A percentile compares a stretch with the other conserved stretches of the same genome.
Conservation (phyloP, 35 echinoderm and acorn worm species). For the Acanthaster planci region DNA sequence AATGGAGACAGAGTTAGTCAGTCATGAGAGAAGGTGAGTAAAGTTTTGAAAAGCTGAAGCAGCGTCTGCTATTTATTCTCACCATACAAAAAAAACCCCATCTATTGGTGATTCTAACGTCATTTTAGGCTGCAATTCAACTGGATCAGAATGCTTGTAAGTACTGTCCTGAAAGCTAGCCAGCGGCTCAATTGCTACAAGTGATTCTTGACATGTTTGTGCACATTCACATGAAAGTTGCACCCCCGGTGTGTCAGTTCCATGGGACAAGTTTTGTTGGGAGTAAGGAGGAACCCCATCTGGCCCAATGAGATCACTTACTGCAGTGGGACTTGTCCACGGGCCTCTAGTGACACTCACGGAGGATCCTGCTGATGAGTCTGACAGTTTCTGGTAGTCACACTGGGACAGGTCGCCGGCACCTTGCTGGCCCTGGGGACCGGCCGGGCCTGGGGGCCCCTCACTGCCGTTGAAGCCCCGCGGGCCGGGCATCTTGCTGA, state of each 20-base stretch:
- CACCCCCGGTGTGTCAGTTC: not conserved
- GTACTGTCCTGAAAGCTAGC: not conserved
- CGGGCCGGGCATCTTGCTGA: conserved; percentile 55
- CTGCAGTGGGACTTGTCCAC: not conserved
- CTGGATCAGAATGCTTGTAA: not conserved
- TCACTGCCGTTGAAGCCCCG: conserved; percentile 41
- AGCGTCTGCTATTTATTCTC: no score
- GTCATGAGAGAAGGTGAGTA: no score
- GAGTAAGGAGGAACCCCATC: not conserved
- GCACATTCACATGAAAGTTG: not conserved
- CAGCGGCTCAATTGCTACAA: not conserved
- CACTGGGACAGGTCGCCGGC: conserved; percentile 38
- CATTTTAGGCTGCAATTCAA: no score
- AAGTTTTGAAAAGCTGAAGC: no score
- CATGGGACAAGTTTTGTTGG: not conserved
- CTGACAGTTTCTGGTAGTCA: conserved; percentile 1
- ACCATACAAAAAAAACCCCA: no score
- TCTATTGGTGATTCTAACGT: no score
- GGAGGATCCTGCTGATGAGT: not conserved
- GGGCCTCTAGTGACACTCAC: not conserved
- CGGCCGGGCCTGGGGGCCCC: not conserved
- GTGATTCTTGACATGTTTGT: not conserved
- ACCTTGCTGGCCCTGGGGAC: not conserved
- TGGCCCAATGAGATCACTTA: not conserved
- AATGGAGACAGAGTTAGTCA: not conserved